A percentile compares a stretch with the other conserved stretches of the same genome.
Conservation (phyloP, 2,797 vertebrate genomes). For the Sebastes oblongus region DNA sequence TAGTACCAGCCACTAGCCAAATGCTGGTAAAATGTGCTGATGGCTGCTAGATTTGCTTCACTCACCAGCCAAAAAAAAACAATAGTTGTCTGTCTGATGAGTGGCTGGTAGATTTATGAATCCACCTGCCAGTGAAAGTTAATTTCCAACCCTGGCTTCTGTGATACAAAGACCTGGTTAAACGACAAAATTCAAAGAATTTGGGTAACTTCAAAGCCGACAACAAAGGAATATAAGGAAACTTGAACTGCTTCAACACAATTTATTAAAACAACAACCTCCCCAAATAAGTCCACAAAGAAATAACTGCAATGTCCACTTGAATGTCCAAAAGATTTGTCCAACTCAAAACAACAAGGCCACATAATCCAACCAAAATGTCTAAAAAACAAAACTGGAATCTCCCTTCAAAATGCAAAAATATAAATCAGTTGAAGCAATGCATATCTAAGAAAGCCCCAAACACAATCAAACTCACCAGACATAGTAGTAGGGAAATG, state of each 20-base stretch:
- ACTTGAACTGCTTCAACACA: neutral
- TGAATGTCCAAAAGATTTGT: neutral
- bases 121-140: too few species aligned
- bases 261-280: neutral
- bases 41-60: too few species aligned
- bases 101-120: too few species aligned
- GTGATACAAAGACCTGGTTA: neutral
- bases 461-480: neutral
- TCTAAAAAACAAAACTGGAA: neutral
- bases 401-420: neutral
- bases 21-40: too few species aligned
- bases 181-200: neutral
- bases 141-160: too few species aligned
- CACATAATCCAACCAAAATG: neutral
- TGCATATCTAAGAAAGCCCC: neutral
- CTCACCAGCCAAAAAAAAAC: too few species aligned
- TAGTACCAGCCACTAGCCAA: too few species aligned
- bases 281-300: neutral
- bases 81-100: too few species aligned
- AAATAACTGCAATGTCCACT: neutral
- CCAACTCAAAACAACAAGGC: neutral
- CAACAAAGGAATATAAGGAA: neutral
- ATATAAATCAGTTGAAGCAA: neutral
- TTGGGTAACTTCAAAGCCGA: neutral
- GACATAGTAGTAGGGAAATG: neutral